Conservation (phyloP, 2,888 invertebrate species). For the Drosophila fungiperda region DNA sequence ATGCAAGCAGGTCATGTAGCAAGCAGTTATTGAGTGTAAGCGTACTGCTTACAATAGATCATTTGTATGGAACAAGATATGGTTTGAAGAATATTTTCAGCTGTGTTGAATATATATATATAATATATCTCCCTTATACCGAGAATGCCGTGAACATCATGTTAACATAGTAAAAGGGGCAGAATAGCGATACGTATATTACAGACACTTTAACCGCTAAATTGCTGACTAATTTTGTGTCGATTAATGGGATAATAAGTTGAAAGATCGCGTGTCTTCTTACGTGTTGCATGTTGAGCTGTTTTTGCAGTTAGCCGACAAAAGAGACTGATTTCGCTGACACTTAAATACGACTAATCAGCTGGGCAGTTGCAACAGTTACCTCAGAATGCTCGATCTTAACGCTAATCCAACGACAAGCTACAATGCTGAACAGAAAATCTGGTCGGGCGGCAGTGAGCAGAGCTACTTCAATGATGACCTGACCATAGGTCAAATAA, state of each 20-base stretch:
- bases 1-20: not conserved
- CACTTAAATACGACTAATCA: conserved; percentile 48
- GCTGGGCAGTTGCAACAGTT: conserved; percentile 27
- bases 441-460: conserved; percentile 60
- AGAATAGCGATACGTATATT: not conserved
- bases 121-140: not conserved
- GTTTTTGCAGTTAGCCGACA: conserved; percentile 13
- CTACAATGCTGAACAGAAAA: conserved; percentile 47
- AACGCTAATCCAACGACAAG: conserved; percentile 51
- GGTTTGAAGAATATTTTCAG: not conserved
- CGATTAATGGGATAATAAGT: conserved; percentile 34
- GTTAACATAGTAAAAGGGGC: not conserved
- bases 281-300: conserved; percentile 30
- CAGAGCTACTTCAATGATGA: conserved; percentile 62
- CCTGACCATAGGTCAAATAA: conserved; percentile 70
- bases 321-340: conserved; percentile 8
- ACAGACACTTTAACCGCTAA: conserved; percentile 60
- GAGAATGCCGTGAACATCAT: not conserved
- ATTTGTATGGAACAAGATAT: not conserved
- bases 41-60: not conserved
- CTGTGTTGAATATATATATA: not conserved
- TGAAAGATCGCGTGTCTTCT: conserved; percentile 37
- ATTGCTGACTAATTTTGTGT: conserved; percentile 55
- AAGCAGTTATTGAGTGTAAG: conserved; percentile 1
- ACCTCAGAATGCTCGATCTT: conserved; percentile 52